phyloP scores from a whole-genome alignment of 2,797 vertebrate genomes.

The Sylvia borin region DNA sequence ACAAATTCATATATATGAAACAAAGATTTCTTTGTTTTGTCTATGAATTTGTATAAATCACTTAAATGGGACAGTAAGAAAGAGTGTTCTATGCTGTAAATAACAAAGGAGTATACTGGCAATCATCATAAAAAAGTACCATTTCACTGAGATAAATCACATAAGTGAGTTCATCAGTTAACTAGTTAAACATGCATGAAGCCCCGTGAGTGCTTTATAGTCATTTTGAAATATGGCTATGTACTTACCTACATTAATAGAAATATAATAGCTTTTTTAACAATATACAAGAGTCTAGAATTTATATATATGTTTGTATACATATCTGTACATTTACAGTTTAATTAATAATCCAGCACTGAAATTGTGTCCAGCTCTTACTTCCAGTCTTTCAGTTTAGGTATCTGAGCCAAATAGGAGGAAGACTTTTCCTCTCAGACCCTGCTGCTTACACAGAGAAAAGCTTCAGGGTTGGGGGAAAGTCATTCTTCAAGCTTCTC shows the following conservation, averaged over 20 bases:
- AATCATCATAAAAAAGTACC: neutral
- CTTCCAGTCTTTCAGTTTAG: neutral
- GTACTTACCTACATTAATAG: neutral
- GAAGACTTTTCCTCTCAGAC: neutral
- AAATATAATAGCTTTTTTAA: neutral
- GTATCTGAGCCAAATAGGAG: neutral
- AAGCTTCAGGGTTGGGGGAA: neutral
- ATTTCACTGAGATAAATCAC: neutral
- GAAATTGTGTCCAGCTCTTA: neutral
- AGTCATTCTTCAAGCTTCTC: conserved; percentile 33
- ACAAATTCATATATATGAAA: neutral
- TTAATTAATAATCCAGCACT: neutral
- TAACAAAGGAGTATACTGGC: neutral
- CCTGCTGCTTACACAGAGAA: conserved; percentile 48
- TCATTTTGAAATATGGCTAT: neutral
- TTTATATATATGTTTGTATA: neutral
- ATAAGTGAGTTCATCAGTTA: neutral
- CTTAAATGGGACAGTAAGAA: neutral
- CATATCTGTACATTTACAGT: neutral
- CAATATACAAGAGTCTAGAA: neutral
- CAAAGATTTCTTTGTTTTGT: neutral
- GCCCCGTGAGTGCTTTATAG: neutral
- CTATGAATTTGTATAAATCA: neutral
- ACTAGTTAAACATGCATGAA: neutral
- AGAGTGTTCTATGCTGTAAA: neutral